Evolutionary conservation across 2,888 invertebrate genomes (phyloP).

Genomic region (Agrenia bidenticulata): DNA sequence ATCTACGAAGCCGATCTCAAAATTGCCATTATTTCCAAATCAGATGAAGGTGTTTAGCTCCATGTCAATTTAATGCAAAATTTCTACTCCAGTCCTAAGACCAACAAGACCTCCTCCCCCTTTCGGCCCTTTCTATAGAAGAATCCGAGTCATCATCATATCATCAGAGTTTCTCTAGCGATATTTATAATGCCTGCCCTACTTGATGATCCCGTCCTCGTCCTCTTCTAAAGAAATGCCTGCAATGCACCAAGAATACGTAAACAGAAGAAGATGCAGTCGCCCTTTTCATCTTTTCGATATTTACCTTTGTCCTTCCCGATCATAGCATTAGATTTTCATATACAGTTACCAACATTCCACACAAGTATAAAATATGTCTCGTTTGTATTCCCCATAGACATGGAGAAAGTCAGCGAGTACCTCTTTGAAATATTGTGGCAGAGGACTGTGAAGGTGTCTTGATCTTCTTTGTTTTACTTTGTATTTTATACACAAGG

Average conservation of each 20-base stretch:
- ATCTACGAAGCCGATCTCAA: background rate
- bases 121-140: too few relatives aligned
- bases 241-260: slow-evolving; percentile 6
- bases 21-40: slow-evolving; percentile 3
- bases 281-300: background rate
- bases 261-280: background rate
- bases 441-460: too few relatives aligned
- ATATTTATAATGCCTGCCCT: background rate
- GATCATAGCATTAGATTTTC: background rate
- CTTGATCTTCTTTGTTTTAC: too few relatives aligned
- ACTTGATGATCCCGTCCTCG: background rate
- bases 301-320: background rate
- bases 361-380: background rate
- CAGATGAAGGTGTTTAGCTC: background rate
- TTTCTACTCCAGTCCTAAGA: too few relatives aligned
- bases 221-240: background rate
- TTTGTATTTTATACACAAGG: too few relatives aligned
- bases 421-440: background rate
- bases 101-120: too few relatives aligned
- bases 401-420: background rate
- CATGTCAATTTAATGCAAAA: too few relatives aligned
- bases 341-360: background rate
- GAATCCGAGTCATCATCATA: too few relatives aligned
- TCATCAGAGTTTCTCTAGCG: too few relatives aligned
- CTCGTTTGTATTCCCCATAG: background rate